Percentiles rank a stretch among this genome's conserved stretches.
These are phyloP conservation scores for Solenopsis fugax DNA, from an alignment of 1,140 invertebrate genomes.

Conservation along the genomic window DNA sequence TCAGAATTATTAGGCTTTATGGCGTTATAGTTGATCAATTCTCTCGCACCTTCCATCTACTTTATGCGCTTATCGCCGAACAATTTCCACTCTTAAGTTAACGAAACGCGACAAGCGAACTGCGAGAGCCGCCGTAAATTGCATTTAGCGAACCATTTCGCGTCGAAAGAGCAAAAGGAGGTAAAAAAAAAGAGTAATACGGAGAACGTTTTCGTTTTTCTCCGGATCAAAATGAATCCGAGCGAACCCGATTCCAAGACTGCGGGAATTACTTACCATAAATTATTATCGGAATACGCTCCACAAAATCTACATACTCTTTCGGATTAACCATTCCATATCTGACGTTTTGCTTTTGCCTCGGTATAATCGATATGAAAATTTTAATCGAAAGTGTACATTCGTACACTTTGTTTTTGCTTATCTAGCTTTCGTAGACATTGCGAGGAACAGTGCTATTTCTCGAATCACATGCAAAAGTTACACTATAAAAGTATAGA, in stretches of 20 bases:
- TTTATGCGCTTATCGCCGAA: constrained; percentile 17
- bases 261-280: constrained; percentile 61
- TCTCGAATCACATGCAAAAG: too few relatives aligned
- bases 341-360: constrained; percentile 31
- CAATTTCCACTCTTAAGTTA: constrained; percentile 44
- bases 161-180: constrained; percentile 35
- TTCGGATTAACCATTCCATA: constrained; percentile 46
- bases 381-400: constrained; percentile 19
- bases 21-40: constrained; percentile 28
- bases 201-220: constrained; percentile 27
- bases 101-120: constrained; percentile 43
- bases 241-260: constrained; percentile 49
- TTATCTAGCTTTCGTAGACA: neutral
- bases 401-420: neutral
- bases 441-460: neutral
- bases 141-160: constrained; percentile 48
- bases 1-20: constrained; percentile 8
- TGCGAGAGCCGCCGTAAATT: constrained; percentile 42
- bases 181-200: constrained; percentile 33
- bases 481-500: too few relatives aligned
- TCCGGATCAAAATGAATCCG: constrained; percentile 50
- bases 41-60: constrained; percentile 2
- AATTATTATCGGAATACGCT: constrained; percentile 58
- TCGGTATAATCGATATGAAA: constrained; percentile 30
- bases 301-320: constrained; percentile 57